phyloP scores from a whole-genome alignment of 1,140 invertebrate genomes.

The Trichonephila clavipes region DNA sequence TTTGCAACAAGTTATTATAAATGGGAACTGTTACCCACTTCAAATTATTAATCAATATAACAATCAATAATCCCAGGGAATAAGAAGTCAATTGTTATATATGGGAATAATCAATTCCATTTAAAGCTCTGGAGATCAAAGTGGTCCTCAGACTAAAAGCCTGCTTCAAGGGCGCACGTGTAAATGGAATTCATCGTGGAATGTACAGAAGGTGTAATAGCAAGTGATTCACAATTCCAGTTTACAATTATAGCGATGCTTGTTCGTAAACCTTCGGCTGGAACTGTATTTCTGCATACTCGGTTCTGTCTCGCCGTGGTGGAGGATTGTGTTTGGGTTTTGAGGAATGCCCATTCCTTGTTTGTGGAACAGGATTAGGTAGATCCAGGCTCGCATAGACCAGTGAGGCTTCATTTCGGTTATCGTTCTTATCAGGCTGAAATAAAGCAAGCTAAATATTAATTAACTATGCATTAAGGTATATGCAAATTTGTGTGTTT shows the following conservation, averaged over 20 bases:
- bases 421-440: conserved; percentile 57
- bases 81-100: not conserved
- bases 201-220: not conserved
- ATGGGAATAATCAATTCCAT: not conserved
- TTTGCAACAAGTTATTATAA: too few relatives aligned
- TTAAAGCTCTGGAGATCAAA: not conserved
- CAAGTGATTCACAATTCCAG: too few relatives aligned
- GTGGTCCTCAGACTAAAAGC: not conserved
- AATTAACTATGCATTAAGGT: too few relatives aligned
- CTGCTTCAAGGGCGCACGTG: not conserved
- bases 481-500: too few relatives aligned
- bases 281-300: conserved; percentile 76
- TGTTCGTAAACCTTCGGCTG: conserved; percentile 72
- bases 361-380: conserved; percentile 53
- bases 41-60: not conserved
- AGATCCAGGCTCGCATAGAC: conserved; percentile 73
- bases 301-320: conserved; percentile 56
- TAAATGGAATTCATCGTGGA: conserved; percentile 4
- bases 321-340: conserved; percentile 33
- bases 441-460: not conserved
- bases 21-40: too few relatives aligned
- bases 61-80: not conserved
- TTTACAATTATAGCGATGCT: conserved; percentile 50
- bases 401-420: conserved; percentile 56
- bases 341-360: conserved; percentile 45